Evolutionary conservation across 2,888 invertebrate species (phyloP), one percentile per base, ranked within the genome.

Genomic region (Mamestra brassicae): DNA sequence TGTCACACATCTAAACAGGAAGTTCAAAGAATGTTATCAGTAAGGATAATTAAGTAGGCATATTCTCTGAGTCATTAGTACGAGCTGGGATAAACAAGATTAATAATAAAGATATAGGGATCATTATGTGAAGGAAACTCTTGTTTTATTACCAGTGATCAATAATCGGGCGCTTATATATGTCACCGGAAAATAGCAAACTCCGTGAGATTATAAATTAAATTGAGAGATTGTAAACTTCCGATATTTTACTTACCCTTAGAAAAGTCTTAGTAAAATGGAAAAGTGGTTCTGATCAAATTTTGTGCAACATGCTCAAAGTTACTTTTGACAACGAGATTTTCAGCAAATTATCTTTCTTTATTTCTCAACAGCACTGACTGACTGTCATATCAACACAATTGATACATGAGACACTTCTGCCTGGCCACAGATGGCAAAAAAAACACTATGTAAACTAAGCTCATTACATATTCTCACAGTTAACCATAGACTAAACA

Each of bases 401-500:
- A 34, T 26, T 26, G 4, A 34, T 13, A 26, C 4, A 6, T 10
- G 26, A 17, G 11, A 45, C 15, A 4, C 8, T 63, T 10, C 36
- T 15, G 36, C 7, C n/a, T 47, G 64, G 2, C 15, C 10, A 17
- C 34, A 58, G 15, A 34, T 58, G 26, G 7, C 26, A 55, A 55
- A 54, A 47, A 47, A 34, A n/a, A 52, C 0, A 17, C 26, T 38
- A 45, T 63, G 57, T 52, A 63, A 63, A 63, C 63, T 17, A 78
- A 55, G 15, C 74, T 64, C 55, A 64, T 74, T 66, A 60, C 50
- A 69, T 63, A 82, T 76, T 84, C 75, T 65, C 86, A 80, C 75
- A 86, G 62, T 64, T 57, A 57, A 34, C 11, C 71, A 52, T 17
- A 78, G 71, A 52, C 78, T 74, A 84, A 75, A 84, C 78, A 77